These are phyloP conservation scores for Andrena dorsata DNA, from an alignment of 2,888 invertebrate genomes.

Conservation along the genomic window DNA sequence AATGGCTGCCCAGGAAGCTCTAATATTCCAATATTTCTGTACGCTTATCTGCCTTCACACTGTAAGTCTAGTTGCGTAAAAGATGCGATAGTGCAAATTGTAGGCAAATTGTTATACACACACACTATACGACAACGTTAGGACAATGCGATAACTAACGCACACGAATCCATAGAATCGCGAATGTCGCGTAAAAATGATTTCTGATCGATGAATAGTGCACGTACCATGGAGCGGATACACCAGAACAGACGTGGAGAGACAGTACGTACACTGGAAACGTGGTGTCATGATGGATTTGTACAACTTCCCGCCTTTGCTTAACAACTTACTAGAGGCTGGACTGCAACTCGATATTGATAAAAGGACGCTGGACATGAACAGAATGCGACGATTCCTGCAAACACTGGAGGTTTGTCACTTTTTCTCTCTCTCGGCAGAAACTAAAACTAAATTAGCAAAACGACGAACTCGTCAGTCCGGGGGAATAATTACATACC, in stretches of 20 bases:
- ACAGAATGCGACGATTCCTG: conserved; percentile 76
- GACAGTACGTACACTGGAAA: conserved; percentile 73
- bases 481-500: no score
- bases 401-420: conserved; percentile 75
- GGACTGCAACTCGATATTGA: conserved; percentile 77
- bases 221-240: conserved; percentile 76
- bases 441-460: neutral
- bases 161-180: no score
- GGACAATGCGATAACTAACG: no score
- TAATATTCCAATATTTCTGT: no score
- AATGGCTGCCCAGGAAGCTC: no score
- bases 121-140: no score
- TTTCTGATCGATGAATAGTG: conserved; percentile 61
- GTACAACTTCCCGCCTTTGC: conserved; percentile 76
- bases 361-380: conserved; percentile 78
- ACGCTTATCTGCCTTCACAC: no score
- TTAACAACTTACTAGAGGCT: conserved; percentile 75
- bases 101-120: no score
- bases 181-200: neutral
- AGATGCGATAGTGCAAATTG: no score
- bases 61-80: no score
- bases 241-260: conserved; percentile 72
- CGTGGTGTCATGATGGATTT: conserved; percentile 70
- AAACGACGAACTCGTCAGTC: no score
- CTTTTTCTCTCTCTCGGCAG: neutral